A percentile compares a stretch with the other conserved stretches of the same genome.
These are phyloP conservation scores for Drosophila vallismaia DNA, from an alignment of 2,888 invertebrate species.

Conservation along the genomic window DNA sequence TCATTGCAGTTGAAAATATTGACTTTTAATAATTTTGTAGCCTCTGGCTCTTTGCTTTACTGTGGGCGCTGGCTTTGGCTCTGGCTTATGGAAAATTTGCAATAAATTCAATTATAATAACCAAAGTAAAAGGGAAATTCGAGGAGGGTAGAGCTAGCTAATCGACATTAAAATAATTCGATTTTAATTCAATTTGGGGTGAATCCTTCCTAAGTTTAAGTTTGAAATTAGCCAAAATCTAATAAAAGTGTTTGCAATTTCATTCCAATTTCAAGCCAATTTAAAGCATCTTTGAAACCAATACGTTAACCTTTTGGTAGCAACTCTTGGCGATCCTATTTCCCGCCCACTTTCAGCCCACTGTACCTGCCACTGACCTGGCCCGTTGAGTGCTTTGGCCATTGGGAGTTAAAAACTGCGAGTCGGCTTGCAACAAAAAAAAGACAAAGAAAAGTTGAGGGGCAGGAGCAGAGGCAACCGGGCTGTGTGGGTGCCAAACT, in stretches of 20 bases:
- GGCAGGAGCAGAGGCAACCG: constrained; percentile 35
- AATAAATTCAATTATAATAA: constrained; percentile 36
- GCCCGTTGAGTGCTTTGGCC: constrained; percentile 31
- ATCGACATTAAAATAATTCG: neutral
- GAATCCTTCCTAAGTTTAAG: neutral
- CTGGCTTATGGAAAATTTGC: constrained; percentile 31
- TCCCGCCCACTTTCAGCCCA: constrained; percentile 23
- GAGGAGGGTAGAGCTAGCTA: neutral
- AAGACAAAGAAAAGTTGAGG: constrained; percentile 7
- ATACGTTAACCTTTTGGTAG: neutral
- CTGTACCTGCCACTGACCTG: constrained; percentile 17
- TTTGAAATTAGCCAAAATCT: neutral
- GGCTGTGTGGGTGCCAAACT: constrained; percentile 70
- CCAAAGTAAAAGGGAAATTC: neutral
- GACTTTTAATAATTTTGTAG: constrained; percentile 65
- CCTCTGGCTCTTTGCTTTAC: constrained; percentile 48
- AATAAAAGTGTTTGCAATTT: too few relatives aligned
- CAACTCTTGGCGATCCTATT: neutral
- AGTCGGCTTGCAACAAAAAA: constrained; percentile 6
- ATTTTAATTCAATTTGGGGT: neutral
- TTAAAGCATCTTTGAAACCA: constrained; percentile 6
- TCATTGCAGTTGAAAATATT: constrained; percentile 58
- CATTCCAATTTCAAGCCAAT: too few relatives aligned
- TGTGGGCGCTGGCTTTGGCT: constrained; percentile 39
- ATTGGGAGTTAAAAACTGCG: constrained; percentile 22